Conservation (phyloP, 1,140 invertebrate species). For the Argopecten irradians region DNA sequence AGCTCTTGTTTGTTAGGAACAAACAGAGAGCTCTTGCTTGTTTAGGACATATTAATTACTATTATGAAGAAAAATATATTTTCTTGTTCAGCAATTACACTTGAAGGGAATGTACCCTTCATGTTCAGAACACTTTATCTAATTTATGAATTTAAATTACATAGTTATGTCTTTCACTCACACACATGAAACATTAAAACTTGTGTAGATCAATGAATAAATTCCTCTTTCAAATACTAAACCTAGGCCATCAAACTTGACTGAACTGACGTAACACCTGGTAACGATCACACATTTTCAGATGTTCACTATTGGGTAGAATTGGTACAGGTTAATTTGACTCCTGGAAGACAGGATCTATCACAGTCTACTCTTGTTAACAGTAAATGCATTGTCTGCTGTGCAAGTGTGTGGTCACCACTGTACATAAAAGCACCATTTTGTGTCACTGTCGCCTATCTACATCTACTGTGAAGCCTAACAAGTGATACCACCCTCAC, state of each 20-base stretch:
- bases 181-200: background rate
- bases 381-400: background rate
- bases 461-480: conserved; percentile 8
- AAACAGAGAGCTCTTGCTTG: background rate
- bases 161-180: background rate
- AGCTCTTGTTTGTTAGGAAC: background rate
- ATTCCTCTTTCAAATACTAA: background rate
- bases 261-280: background rate
- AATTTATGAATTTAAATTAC: too few species aligned
- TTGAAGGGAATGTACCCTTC: background rate
- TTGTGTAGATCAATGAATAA: background rate
- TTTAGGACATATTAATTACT: background rate
- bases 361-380: background rate
- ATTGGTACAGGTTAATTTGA: background rate
- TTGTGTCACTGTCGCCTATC: background rate
- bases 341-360: conserved; percentile 20
- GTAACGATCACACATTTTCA: background rate
- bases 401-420: background rate
- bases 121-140: background rate
- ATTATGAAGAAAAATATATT: too few species aligned
- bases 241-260: too few species aligned
- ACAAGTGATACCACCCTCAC: conserved; percentile 1
- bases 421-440: conserved; percentile 14
- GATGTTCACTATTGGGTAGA: background rate
- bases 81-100: background rate